Percentiles rank a stretch among this genome's conserved stretches.
Conservation (phyloP, 2,797 vertebrate genomes). For the Enteromius thamalakanensis region DNA sequence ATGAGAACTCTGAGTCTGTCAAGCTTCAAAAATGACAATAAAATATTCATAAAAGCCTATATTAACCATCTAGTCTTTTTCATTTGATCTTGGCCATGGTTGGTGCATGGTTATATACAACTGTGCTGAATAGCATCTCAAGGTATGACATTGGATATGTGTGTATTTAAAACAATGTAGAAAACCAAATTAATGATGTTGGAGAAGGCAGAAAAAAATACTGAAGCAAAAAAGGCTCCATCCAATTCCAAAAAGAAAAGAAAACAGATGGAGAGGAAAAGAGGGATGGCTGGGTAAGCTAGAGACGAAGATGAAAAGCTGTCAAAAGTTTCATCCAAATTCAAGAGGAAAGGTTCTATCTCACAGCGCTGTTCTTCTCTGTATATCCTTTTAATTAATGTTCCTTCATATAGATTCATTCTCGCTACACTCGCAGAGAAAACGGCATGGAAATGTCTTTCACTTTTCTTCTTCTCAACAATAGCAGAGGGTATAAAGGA, state of each 20-base stretch:
- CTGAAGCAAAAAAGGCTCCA: neutral
- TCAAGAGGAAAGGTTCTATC: constrained; percentile 33
- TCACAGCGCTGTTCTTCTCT: constrained; percentile 22
- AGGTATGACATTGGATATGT: neutral
- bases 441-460: neutral
- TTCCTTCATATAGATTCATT: constrained; percentile 45
- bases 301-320: constrained; percentile 48
- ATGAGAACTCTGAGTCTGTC: neutral
- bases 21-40: neutral
- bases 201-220: neutral
- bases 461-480: constrained; percentile 1
- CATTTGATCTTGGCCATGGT: neutral
- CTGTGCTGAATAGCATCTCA: neutral
- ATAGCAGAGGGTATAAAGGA: neutral
- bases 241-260: constrained; percentile 11
- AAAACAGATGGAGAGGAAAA: constrained; percentile 47
- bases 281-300: constrained; percentile 14
- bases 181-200: neutral
- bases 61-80: neutral
- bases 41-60: constrained; percentile 12
- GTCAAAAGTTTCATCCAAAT: constrained; percentile 46
- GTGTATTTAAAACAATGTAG: neutral
- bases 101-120: neutral
- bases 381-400: constrained; percentile 57
- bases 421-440: neutral